Percentiles rank a stretch among this genome's conserved stretches.
These are phyloP conservation scores for Rachycentron canadum DNA, from an alignment of 2,797 vertebrate species.

Conservation along the genomic window DNA sequence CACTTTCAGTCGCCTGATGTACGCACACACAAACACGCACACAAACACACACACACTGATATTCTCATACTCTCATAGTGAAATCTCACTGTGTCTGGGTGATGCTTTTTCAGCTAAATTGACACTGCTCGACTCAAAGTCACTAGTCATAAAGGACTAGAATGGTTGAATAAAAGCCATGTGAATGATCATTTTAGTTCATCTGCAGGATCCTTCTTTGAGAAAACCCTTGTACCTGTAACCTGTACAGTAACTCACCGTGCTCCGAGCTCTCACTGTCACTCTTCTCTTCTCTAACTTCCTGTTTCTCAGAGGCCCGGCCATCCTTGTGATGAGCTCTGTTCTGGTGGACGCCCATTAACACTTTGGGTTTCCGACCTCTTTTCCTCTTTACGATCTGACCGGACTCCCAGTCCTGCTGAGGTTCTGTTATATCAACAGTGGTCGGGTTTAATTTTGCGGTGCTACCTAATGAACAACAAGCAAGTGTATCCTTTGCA, in stretches of 20 bases:
- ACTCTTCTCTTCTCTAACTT: conserved; percentile 62
- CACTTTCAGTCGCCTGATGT: conserved; percentile 52
- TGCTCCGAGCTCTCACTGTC: conserved; percentile 81
- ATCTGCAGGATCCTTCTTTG: not conserved
- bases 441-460: conserved; percentile 3
- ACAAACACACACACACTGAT: conserved; percentile 9
- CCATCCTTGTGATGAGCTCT: conserved; percentile 54
- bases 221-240: not conserved
- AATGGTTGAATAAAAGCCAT: not conserved
- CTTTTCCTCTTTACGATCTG: conserved; percentile 75
- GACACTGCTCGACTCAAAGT: conserved; percentile 14
- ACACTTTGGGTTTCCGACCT: conserved; percentile 81
- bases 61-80: conserved; percentile 5
- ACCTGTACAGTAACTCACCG: conserved; percentile 73
- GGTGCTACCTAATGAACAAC: not conserved
- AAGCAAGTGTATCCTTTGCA: not conserved
- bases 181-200: not conserved
- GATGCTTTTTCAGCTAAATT: conserved; percentile 33
- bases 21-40: conserved; percentile 6
- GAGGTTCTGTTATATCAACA: conserved; percentile 65
- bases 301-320: conserved; percentile 58
- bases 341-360: conserved; percentile 51
- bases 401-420: conserved; percentile 66
- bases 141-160: not conserved
- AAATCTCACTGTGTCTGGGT: conserved; percentile 50